These are phyloP conservation scores for Nibea albiflora DNA, from an alignment of 2,113 vertebrate genomes.

Conservation along the genomic window DNA sequence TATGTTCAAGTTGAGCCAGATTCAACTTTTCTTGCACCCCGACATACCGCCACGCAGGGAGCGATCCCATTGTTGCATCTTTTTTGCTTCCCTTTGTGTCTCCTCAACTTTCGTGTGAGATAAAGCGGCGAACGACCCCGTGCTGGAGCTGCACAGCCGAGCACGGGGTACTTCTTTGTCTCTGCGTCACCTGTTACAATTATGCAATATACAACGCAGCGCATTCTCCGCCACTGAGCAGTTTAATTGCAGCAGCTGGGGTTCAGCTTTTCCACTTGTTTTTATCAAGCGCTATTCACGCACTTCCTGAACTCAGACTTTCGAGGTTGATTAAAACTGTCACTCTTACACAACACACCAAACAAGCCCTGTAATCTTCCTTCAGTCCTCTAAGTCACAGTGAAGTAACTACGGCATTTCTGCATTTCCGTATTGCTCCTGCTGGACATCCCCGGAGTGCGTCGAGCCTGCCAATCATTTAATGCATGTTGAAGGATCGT, in stretches of 20 bases:
- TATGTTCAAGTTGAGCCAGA: neutral
- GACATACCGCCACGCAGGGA: neutral
- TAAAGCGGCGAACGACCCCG: neutral
- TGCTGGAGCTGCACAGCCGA: too few relatives aligned
- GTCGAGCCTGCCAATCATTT: constrained; percentile 10
- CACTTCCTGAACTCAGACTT: neutral
- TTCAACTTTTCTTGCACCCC: neutral
- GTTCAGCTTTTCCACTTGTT: neutral
- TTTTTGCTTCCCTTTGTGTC: neutral
- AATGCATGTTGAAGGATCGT: constrained; percentile 29
- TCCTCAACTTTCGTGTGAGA: neutral
- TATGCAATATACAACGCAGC: neutral
- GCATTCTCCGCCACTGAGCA: neutral
- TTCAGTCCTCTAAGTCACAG: neutral
- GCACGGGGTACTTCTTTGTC: neutral
- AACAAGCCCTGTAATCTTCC: constrained; percentile 3
- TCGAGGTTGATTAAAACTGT: neutral
- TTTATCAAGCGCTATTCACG: neutral
- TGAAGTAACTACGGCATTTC: neutral
- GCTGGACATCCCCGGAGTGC: neutral
- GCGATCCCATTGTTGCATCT: neutral
- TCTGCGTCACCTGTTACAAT: neutral
- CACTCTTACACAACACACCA: neutral
- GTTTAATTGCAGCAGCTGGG: neutral
- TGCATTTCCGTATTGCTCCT: neutral